Evolutionary conservation across 2,113 vertebrate genomes (phyloP), one percentile per base, ranked within the genome.

Genomic region (Todiramphus saurophagus): DNA sequence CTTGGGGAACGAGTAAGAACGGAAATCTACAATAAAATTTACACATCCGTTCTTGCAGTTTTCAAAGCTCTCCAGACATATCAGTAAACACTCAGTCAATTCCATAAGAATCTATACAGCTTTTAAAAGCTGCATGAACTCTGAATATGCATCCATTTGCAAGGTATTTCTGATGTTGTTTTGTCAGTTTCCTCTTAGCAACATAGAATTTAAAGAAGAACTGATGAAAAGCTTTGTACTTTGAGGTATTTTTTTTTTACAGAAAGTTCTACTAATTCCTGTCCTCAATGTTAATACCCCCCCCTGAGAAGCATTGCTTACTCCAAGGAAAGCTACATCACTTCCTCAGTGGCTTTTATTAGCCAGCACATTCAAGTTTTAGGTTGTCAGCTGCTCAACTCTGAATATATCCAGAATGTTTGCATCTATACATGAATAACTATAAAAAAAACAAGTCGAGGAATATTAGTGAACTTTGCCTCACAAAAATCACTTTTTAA

Each of bases 11-110:
- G 60, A 31, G 60, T 67, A 83, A 60, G 70, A 81, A 89, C 0
- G 2, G 35, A 77, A 96, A 91, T 78, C 56, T 70, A 75, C 53
- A 84, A 90, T 86, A 63, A 94, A 76, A 93, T 85, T 53, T 35
- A 82, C 50, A 73, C 41, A 95, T 66, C 74, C 3, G 1, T 81
- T 94, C 90, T 53, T 69, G 43, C 35, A 64, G 56, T 19, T 92
- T 77, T 92, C 90, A 83, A 83, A 96, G 70, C 74, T 80, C 63
- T 90, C 55, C 79, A 94, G 94, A 90, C 72, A 18, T 33, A 86
- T 41, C 67, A 83, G 31, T 59, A 90, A 96, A 90, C 44, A 83
- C 31, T 67, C 20, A 60, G 58, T 68, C 33, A 56, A 60, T 76
- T 44, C 73, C 67, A 28, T 72, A 75, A 90, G 56, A 68, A 86